Evolutionary conservation across 1,140 invertebrate genomes (phyloP), one percentile per base, ranked within the genome.

Genomic region (Aphidius gifuensis): DNA sequence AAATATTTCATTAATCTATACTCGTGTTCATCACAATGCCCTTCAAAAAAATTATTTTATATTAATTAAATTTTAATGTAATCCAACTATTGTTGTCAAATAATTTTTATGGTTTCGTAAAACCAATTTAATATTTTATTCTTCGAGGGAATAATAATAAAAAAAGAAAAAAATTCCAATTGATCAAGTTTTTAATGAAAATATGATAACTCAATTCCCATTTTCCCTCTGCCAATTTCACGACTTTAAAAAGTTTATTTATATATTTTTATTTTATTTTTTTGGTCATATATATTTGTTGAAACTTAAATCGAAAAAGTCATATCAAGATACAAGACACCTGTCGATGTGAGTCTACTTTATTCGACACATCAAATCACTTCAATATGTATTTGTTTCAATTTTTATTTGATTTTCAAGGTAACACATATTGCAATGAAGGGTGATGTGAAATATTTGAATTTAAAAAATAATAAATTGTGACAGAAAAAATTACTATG

Each of bases 1-100:
- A 92, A 79, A 69, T 90, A 84, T 49, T 85, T 83, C n/a, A 89
- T 86, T 61, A 92, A 80, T 61, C 87, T 82, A 65, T 90, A 88
- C 74, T 92, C 90, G 66, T 90, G 83, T 61, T 88, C 85, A 69
- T 89, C 88, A 50, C 81, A 80, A 44, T 76, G 64, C 61, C 77
- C 84, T 85, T 73, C 0, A 68, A 60, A 60, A 43, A 44, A 55
- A 32, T 39, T 55, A 47, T 45, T 5, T 39, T 8, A 38, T 39
- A 53, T 53, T 53, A 44, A 8, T 11, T 11, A 8, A 7, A 3
- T 44, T 44, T 8, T 2, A 44, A 8, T 8, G 4, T 44, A 7
- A 55, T 55, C 53, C 11, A 39, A 42, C 7, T 40, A 32, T 32
- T 32, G 23, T 32, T 32, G 23, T 32, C 23, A 3, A 32, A 32